phyloP scores from a whole-genome alignment of 2,113 vertebrate species.

The Scopus umbretta region DNA sequence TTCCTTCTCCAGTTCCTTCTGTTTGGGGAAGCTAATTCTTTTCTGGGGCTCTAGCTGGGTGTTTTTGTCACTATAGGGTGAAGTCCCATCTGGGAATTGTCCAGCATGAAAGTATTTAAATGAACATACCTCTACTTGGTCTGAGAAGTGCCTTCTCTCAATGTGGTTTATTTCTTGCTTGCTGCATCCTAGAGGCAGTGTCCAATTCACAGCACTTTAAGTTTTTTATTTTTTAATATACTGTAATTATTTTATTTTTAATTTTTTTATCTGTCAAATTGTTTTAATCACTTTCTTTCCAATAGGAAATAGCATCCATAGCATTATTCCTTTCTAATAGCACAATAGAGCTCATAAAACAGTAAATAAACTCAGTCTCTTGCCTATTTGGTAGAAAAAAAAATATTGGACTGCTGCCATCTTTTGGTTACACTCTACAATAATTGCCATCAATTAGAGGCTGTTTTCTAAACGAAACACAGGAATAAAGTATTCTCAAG shows the following conservation, averaged over 20 bases:
- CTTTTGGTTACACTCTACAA: neutral
- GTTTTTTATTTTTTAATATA: no score
- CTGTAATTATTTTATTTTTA: no score
- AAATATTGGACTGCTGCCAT: conserved; percentile 4
- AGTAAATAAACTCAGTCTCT: neutral
- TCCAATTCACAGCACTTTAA: neutral
- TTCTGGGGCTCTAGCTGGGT: neutral
- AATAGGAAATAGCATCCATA: neutral
- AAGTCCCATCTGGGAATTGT: neutral
- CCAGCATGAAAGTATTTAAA: neutral
- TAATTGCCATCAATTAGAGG: neutral
- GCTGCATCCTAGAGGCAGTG: neutral
- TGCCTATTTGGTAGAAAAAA: neutral
- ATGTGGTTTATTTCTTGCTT: neutral
- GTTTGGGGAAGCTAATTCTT: neutral
- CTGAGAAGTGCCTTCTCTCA: neutral
- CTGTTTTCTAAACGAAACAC: conserved; percentile 10
- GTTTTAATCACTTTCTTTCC: neutral
- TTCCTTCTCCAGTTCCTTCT: neutral
- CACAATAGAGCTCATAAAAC: neutral
- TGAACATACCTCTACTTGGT: neutral
- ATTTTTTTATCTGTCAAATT: neutral
- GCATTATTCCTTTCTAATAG: neutral
- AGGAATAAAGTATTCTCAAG: neutral
- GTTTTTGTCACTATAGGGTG: neutral